These are phyloP conservation scores for Peromyscus leucopus DNA, from an alignment of 2,113 vertebrate genomes.

Conservation along the genomic window DNA sequence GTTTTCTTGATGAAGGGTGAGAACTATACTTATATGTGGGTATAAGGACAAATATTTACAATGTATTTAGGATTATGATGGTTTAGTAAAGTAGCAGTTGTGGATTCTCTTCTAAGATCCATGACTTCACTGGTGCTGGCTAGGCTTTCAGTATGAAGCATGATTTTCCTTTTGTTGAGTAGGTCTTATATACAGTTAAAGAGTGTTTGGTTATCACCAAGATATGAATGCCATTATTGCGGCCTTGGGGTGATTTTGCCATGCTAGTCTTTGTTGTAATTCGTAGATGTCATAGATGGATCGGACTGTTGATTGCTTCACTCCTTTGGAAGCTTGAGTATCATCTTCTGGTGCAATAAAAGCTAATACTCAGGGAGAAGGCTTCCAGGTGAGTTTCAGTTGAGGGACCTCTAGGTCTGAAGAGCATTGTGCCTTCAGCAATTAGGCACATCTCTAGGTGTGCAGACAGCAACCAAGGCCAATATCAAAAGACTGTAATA, in stretches of 20 bases:
- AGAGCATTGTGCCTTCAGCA: neutral
- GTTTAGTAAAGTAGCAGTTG: neutral
- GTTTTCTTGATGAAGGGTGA: neutral
- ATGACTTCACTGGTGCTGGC: neutral
- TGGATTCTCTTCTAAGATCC: neutral
- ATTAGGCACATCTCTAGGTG: neutral
- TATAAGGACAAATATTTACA: neutral
- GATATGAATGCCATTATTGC: neutral
- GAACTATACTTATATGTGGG: neutral
- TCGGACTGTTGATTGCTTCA: neutral
- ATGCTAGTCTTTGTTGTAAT: neutral
- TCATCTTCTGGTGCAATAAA: neutral
- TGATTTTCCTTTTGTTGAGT: neutral
- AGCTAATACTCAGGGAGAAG: neutral
- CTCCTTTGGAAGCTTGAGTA: neutral
- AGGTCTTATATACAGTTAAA: neutral
- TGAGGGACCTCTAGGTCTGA: neutral
- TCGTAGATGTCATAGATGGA: neutral
- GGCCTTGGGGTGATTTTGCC: neutral
- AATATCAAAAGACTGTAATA: neutral
- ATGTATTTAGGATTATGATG: neutral
- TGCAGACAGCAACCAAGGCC: neutral
- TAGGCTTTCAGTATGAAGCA: neutral
- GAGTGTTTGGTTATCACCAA: neutral
- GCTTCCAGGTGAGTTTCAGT: neutral